Conservation (phyloP, 2,113 vertebrate species). For the Varanus salvator region DNA sequence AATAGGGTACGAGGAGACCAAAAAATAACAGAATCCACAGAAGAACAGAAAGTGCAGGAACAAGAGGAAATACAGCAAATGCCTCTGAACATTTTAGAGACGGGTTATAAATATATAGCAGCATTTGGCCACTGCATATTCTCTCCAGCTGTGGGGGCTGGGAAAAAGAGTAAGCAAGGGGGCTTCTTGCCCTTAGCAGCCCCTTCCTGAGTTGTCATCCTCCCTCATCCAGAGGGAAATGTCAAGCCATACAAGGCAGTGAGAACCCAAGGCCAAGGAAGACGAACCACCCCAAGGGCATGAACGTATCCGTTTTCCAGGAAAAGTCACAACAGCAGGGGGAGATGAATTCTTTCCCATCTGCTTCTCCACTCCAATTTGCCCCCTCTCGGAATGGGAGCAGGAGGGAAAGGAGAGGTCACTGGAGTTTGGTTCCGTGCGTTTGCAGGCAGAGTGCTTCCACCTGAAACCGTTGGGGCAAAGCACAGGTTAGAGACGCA, state of each 20-base stretch:
- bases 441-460: neutral
- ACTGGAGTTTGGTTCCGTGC: neutral
- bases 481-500: neutral
- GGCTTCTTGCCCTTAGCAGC: neutral
- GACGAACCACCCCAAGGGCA: neutral
- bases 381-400: neutral
- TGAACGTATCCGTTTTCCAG: neutral
- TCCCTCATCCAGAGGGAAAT: neutral
- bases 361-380: neutral
- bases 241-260: neutral
- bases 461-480: neutral
- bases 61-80: too few relatives aligned
- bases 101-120: neutral
- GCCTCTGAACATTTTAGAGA: neutral
- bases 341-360: neutral
- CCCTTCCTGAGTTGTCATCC: neutral
- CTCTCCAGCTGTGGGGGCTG: neutral
- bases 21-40: neutral
- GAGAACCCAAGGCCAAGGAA: neutral
- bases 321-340: neutral
- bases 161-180: neutral
- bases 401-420: too few relatives aligned
- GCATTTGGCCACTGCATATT: neutral
- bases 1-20: too few relatives aligned
- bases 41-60: neutral